Base-by-base conservation (phyloP, 1,140 invertebrate species). In the Zaprionus nigranus region DNA sequence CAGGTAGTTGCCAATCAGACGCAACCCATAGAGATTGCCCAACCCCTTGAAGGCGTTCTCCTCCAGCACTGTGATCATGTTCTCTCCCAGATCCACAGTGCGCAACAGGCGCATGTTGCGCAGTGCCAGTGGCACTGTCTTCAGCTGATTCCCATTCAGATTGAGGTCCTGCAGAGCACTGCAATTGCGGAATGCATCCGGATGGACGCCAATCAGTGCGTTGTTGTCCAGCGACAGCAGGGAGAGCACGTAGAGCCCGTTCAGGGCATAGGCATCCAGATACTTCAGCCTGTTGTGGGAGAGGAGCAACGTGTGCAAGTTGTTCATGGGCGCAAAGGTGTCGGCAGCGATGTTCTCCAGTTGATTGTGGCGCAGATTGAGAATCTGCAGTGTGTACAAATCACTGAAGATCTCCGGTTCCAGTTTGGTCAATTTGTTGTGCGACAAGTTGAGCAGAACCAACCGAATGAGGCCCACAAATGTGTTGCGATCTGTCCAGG, bases 381-480 rank as follows among this genome's bases (percentile, higher is more conserved):
- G 94, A 65, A 97, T 96, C 93, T 98, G 96, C 64, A 98, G 93
- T 15, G 96, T 97, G 80, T 97, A 97, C 17, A 97, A 93, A 84
- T 97, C 96, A 76, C 95, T 95, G 90, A 98, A 97, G 61, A 97
- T 95, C 56, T 96, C 95, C 2, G 97, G 95, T 75, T 97, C 96
- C 13, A 99, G 93, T 88, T 95, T 96, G 9, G 95, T 95, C 64
- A 99, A 94, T 79, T 95, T 94, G 92, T 99, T 99, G 90, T 97
- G 95, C 1, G 97, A 97, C 26, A 99, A 93, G 92, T 98, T 97
- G 22, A 99, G 93, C 5, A 98, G 93, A 1, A 98, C 96, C 67
- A 99, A 94, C 26, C 97, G 95, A 75, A 97, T 98, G 17, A 98
- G 94, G 5, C 97, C 97, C 13, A 96, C 95, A 82, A 99, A 98